Evolutionary conservation across 2,113 vertebrate species (phyloP), one percentile per base, ranked within the genome.

Genomic region (Narcine bancroftii): DNA sequence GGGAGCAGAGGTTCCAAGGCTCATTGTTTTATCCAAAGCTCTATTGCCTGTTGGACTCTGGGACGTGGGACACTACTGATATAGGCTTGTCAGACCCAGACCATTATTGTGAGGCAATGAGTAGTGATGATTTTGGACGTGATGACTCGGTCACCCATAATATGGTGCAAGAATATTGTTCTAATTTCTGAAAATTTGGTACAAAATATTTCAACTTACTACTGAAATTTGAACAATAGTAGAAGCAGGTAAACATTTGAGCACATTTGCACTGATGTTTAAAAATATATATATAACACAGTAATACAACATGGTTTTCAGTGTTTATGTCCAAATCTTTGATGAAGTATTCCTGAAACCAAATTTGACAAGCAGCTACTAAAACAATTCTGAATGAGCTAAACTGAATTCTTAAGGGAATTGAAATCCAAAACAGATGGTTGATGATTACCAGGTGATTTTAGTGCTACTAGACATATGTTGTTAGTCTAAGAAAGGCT

Each of bases 371-470:
- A 66, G 33, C 65, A 91, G 65, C 89, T 91, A 71, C 89, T 69
- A 91, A 69, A 69, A 91, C 89, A 91, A 91, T 63, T 39, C 89
- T 39, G 45, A 91, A 33, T 19, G 69, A 91, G 42, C 63, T 47
- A 91, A 26, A 91, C 42, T 91, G 89, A 42, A 42, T 47, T 65
- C 89, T 91, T 69, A 45, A 47, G 89, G 89, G 89, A 91, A 47
- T 66, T 91, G 65, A 69, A 91, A 91, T 91, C 11, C 9, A 66
- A 91, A 91, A 91, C 89, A 91, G 89, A 91, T 91, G 89, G 45
- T 91, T 91, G 89, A 91, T 71, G 63, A 33, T 33, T 91, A 91
- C 89, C 89, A 91, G 89, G 89, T 91, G 89, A 45, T 69, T 66
- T 29, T 69, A 69, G 39, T 69, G 65, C 63, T 91, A 69, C 42